Base-by-base conservation (phyloP, 2,888 invertebrate genomes). In the Seira musarum region DNA sequence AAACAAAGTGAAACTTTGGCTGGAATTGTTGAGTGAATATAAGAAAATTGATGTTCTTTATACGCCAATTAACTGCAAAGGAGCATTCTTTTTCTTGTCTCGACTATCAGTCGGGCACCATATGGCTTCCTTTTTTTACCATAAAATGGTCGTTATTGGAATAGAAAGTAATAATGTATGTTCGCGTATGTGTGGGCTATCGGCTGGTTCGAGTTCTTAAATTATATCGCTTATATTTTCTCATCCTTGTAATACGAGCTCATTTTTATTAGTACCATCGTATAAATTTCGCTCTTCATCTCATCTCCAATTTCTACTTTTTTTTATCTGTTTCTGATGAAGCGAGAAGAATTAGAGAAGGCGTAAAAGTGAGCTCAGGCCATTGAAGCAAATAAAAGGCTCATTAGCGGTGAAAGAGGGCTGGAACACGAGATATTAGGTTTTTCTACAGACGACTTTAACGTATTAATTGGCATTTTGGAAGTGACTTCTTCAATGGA, bases 331-430 rank as follows among this genome's bases (percentile, higher is more conserved):
- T 49, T 49, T 49, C 49, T 49, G 49, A 49, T 49, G 49, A 49
- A 49, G 15, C 49, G 49, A 49, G 49, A 2, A 49, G 49, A 49
- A 49, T 49, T 49, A 49, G 15, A n/a, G 49, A 49, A 49, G 49
- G 49, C 49, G 17, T 49, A 49, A 49, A 49, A 49, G 17, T 49
- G 49, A 49, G 49, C 49, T 13, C 49, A 2, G 15, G 49, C 49
- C 46, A 71, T 71, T 63, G 63, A 30, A n/a, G 19, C 46, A 13
- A 71, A 71, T 71, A 71, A 71, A 71, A 63, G 64, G 64, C 40
- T 71, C 35, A 71, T 71, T 71, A 71, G 60, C 40, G 70, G 49
- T 49, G 49, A 49, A 49, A 49, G 49, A 49, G 49, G 17, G 15
- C 17, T 49, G 49, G 49, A 15, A 8, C 30, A 8, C 49, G 49